Base-by-base conservation (phyloP, 2,888 invertebrate species). In the Eilema caniola region DNA sequence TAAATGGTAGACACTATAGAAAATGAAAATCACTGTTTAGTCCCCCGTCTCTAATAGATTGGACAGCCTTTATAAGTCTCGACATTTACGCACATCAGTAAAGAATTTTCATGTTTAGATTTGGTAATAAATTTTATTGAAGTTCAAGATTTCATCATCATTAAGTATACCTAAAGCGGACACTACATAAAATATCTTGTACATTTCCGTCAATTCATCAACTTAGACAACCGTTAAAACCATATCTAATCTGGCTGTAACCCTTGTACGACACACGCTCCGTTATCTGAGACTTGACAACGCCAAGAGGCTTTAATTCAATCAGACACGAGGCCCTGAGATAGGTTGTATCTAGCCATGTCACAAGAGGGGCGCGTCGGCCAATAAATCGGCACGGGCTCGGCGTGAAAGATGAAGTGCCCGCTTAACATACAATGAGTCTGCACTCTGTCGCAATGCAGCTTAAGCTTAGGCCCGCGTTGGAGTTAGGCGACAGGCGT, bases 351-450 rank as follows among this genome's bases (percentile, higher is more conserved):
- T 88, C 86, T 86, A 73, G 82, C 81, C 84, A 84, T 92, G 89
- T 91, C 90, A 91, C 90, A 85, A 83, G 88, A 89, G 90, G 92
- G 94, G 94, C 91, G 93, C 89, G 94, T 88, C 92, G 83, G 82
- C 91, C 86, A 93, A 94, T 95, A 95, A 95, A 95, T 95, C 91
- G 92, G 85, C 89, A 90, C 88, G 86, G 83, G 86, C 86, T 86
- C 84, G 84, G 88, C 90, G 91, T 90, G 92, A 92, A 91, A 93
- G 94, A 95, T 91, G 95, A 92, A 94, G 94, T 94, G 91, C 92
- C 87, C 93, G 92, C 90, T 95, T 95, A 92, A 93, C 95, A 95
- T 95, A 95, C 94, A 95, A 95, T 95, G 94, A 93, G 92, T 85
- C 86, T 88, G 88, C 84, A 85, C 83, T 88, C 86, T 92, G 90